Evolutionary conservation across 1,140 invertebrate genomes (phyloP).

Genomic region (Brachionus rubens): DNA sequence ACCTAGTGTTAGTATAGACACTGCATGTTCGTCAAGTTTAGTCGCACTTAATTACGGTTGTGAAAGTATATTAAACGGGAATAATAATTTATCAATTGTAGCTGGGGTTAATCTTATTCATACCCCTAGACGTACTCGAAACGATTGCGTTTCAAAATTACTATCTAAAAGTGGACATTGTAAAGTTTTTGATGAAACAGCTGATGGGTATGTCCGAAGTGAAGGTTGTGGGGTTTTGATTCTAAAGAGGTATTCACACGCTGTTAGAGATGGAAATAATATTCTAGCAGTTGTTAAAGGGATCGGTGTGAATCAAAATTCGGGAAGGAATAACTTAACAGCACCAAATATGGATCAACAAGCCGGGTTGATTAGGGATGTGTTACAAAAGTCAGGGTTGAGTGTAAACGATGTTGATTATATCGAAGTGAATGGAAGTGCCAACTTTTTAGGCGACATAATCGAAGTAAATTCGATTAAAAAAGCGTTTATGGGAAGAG

Average conservation of each 20-base stretch:
- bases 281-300: background rate
- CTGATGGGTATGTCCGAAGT: constrained; percentile 14
- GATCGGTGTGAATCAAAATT: background rate
- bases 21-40: background rate
- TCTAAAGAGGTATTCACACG: background rate
- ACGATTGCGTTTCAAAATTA: background rate
- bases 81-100: background rate
- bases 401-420: background rate
- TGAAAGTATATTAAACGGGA: background rate
- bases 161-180: background rate
- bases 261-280: background rate
- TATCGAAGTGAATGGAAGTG: constrained; percentile 12
- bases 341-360: background rate
- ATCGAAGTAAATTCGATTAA: background rate
- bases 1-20: background rate
- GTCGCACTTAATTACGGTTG: background rate
- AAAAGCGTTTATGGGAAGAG: background rate
- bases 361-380: background rate
- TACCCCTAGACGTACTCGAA: background rate
- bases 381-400: background rate
- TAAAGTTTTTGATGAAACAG: background rate
- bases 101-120: background rate
- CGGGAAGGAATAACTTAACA: background rate
- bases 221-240: background rate
- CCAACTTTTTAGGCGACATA: background rate